These are phyloP conservation scores for Rhogogaster chlorosoma DNA, from an alignment of 2,888 invertebrate genomes.

Conservation along the genomic window DNA sequence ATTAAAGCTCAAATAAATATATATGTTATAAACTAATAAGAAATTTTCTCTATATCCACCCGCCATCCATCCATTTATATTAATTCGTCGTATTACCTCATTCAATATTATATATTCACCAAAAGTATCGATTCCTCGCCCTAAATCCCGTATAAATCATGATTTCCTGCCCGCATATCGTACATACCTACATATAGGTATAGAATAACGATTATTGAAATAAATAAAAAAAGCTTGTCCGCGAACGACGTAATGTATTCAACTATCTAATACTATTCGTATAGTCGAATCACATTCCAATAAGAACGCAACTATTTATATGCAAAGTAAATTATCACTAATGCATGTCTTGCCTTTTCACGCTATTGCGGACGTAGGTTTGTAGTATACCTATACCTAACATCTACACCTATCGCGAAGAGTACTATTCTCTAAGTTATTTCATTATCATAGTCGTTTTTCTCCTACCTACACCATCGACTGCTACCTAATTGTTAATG, in stretches of 20 bases:
- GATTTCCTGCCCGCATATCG: not conserved
- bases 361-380: not conserved
- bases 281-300: constrained; percentile 31
- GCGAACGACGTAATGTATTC: not conserved
- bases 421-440: constrained; percentile 1
- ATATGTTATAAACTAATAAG: constrained; percentile 87
- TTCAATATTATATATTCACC: not conserved
- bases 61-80: not conserved
- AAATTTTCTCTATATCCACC: constrained; percentile 76
- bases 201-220: not conserved
- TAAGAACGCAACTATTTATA: constrained; percentile 38
- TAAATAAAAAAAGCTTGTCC: not conserved
- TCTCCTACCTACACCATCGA: not conserved
- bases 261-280: constrained; percentile 13
- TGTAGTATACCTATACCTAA: not conserved
- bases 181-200: not conserved
- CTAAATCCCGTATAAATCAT: not conserved
- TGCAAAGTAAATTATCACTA: constrained; percentile 45
- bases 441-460: constrained; percentile 9
- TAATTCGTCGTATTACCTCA: not conserved
- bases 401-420: not conserved
- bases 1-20: constrained; percentile 93
- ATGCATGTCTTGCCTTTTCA: constrained; percentile 44
- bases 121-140: not conserved
- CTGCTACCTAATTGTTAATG: constrained; percentile 9